Evolutionary conservation across 2,113 vertebrate species (phyloP).

Genomic region (Mellivora capensis): DNA sequence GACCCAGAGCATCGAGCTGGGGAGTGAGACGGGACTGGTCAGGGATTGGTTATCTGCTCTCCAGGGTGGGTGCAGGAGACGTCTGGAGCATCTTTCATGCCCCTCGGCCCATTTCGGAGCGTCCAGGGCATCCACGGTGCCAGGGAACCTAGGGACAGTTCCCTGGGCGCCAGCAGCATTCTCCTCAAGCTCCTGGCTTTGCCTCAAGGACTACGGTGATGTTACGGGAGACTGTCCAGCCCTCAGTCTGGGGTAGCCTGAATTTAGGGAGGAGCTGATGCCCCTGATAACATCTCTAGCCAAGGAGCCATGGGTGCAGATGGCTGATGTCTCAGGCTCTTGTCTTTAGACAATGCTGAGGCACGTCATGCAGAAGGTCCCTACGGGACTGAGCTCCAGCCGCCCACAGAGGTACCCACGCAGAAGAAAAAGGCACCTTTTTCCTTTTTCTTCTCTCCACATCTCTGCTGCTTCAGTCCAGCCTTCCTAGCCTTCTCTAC

Average conservation of each 20-base stretch:
- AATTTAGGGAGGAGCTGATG: neutral
- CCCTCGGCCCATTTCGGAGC: neutral
- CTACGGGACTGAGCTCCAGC: neutral
- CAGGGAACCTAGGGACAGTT: too few species aligned
- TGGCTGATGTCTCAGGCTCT: neutral
- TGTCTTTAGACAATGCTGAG: neutral
- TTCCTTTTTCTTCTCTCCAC: too few species aligned
- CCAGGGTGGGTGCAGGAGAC: too few species aligned
- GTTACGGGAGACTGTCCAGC: neutral
- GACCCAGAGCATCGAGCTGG: neutral
- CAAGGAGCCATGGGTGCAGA: neutral
- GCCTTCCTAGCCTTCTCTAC: neutral
- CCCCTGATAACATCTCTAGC: neutral
- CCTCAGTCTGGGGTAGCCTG: neutral
- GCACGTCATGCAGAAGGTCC: too few species aligned
- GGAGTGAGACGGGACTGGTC: too few species aligned
- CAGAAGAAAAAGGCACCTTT: neutral
- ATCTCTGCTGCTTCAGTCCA: too few species aligned
- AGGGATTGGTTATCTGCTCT: neutral
- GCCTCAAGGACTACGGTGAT: neutral
- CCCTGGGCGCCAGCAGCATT: accelerated
- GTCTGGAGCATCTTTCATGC: neutral
- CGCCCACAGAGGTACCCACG: neutral
- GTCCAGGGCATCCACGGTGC: accelerated
- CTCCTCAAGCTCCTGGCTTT: neutral